A percentile compares a stretch with the other conserved stretches of the same genome.
These are phyloP conservation scores for Fregetta grallaria DNA, from an alignment of 2,113 vertebrate species.

Conservation along the genomic window DNA sequence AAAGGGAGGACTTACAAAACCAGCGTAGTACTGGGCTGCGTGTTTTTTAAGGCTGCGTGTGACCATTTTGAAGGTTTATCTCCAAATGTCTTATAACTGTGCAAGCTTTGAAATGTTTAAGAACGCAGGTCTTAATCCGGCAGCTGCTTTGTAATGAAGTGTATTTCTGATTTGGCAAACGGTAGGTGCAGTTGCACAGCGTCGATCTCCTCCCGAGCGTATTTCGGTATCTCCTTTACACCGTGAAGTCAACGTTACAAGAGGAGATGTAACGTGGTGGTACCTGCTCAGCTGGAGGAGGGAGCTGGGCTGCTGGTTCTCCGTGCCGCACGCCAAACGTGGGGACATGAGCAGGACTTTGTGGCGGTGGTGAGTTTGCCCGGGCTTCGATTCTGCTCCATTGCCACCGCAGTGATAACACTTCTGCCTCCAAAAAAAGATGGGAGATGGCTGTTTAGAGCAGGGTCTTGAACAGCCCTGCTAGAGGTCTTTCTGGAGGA, in stretches of 20 bases:
- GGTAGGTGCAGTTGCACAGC: neutral
- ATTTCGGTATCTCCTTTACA: neutral
- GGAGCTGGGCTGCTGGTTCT: neutral
- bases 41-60: neutral
- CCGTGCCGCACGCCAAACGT: accelerated
- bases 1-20: neutral
- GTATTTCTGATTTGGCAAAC: neutral
- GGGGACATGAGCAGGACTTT: neutral
- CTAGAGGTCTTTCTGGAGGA: neutral
- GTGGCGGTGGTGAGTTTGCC: neutral
- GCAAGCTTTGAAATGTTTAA: neutral
- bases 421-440: neutral
- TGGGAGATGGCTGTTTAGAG: neutral
- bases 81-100: neutral
- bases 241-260: accelerated
- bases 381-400: accelerated
- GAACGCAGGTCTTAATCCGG: neutral
- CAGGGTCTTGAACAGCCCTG: too few relatives aligned
- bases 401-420: neutral
- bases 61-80: neutral
- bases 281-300: neutral
- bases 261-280: neutral
- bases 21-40: accelerated
- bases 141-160: neutral
- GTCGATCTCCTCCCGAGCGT: accelerated